These are phyloP conservation scores for Eleginops maclovinus DNA, from an alignment of 2,113 vertebrate genomes.

Conservation along the genomic window DNA sequence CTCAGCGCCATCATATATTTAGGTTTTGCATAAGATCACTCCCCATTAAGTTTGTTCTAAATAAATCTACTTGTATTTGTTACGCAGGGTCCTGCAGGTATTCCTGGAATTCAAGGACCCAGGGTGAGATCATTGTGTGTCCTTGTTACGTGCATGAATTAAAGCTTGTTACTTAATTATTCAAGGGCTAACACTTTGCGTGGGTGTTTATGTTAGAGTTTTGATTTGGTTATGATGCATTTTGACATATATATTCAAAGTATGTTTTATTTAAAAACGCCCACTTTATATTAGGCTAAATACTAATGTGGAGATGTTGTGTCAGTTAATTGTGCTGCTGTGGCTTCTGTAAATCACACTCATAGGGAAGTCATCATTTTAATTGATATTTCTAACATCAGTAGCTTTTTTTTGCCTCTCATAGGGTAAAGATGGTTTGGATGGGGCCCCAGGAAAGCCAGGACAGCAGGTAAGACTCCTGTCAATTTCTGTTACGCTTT, in stretches of 20 bases:
- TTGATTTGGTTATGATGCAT: not conserved
- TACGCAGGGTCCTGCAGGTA: conserved; percentile 76
- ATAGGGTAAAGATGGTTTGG: conserved; percentile 82
- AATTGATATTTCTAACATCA: not conserved
- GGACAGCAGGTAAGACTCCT: conserved; percentile 80
- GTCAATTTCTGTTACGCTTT: not conserved
- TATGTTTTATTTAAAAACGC: no score
- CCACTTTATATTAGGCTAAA: no score
- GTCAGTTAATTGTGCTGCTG: no score
- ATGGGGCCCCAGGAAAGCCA: conserved; percentile 75
- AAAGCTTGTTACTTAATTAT: not conserved
- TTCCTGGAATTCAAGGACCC: conserved; percentile 78
- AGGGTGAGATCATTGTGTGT: conserved; percentile 58
- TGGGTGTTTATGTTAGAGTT: not conserved
- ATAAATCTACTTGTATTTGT: not conserved
- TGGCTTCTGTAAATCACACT: no score
- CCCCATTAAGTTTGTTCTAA: no score
- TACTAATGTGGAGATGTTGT: no score
- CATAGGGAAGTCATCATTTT: not conserved
- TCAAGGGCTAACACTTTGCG: not conserved
- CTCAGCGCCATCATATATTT: not conserved
- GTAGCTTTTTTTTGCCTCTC: not conserved
- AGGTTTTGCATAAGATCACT: no score
- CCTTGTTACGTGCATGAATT: no score
- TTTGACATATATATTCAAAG: no score